Percentiles rank a stretch among this genome's conserved stretches.
Evolutionary conservation across 2,888 invertebrate genomes (phyloP).

Genomic region (Drosophila peninsularis): DNA sequence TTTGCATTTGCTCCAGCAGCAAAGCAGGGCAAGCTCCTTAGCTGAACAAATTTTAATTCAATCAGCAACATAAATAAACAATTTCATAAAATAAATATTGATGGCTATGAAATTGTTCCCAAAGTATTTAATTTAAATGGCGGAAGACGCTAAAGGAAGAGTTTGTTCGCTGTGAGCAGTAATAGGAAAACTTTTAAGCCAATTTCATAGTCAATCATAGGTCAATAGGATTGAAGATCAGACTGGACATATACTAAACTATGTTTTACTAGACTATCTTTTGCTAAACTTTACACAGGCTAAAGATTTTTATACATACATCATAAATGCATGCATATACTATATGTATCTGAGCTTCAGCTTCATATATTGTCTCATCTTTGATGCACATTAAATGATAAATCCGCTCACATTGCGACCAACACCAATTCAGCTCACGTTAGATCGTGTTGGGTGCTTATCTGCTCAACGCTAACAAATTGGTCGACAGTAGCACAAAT

Average conservation of each 20-base stretch:
- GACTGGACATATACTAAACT: too few species aligned
- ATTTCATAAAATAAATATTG: not conserved
- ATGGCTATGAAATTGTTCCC: not conserved
- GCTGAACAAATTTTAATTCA: constrained; percentile 11
- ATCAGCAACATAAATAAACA: constrained; percentile 12
- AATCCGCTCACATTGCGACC: not conserved
- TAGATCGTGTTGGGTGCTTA: constrained; percentile 30
- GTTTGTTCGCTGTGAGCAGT: not conserved
- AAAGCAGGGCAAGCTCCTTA: constrained; percentile 9
- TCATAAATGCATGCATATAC: too few species aligned
- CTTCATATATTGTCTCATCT: too few species aligned
- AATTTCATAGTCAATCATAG: not conserved
- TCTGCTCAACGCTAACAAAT: constrained; percentile 41
- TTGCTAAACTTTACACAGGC: too few species aligned
- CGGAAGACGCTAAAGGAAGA: not conserved
- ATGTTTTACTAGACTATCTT: too few species aligned
- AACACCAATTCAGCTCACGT: not conserved
- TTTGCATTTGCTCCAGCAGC: constrained; percentile 15
- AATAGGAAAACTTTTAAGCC: not conserved
- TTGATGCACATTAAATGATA: too few species aligned
- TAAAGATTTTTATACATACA: too few species aligned
- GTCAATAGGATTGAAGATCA: not conserved
- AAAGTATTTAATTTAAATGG: not conserved
- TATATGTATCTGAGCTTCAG: too few species aligned
- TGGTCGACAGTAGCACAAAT: constrained; percentile 51